Evolutionary conservation across 2,113 vertebrate genomes (phyloP), one percentile per base, ranked within the genome.

Genomic region (Atherinomorus stipes): DNA sequence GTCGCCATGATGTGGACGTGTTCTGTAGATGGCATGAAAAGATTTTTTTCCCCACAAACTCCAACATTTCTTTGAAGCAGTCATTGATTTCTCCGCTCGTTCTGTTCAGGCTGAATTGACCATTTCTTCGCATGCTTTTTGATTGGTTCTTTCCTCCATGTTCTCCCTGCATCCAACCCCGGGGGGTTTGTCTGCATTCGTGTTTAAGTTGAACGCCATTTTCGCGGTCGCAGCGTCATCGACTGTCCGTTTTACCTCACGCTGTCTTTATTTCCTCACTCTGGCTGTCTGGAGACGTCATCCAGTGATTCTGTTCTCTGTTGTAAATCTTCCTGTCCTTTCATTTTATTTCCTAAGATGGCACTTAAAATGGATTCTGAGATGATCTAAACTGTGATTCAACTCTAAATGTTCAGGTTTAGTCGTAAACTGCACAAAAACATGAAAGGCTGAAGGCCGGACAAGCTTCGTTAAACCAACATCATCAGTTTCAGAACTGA

Each of bases 271-370:
- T 65, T 1, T 65, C 79, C 78, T 94, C 82, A 40, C 38, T 58
- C 59, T 72, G 61, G 60, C 92, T 84, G 85, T 95, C 70, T 92
- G 82, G 69, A 77, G 44, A 76, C 60, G 21, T 76, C 68, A 75
- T 82, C 42, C 78, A 67, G 95, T 96, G 96, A 97, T 96, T 96
- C 94, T 97, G 95, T 97, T 97, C 94, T 96, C 95, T 96, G 96
- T 96, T 21, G 94, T 95, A 91, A 93, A 88, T 90, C 77, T 93
- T 89, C 94, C 71, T 88, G 80, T 58, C 44, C 63, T 38, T 4
- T 61, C 22, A 74, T 57, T 83, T 84, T 84, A 92, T 94, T 96
- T 93, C 95, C 95, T 95, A 95, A 95, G 96, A 94, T 93, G 95
- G 93, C 93, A 91, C 74, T 66, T 76, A 45, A 44, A 34, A 51